These are phyloP conservation scores for Sycophaga agraensis DNA, from an alignment of 1,140 invertebrate genomes.

Conservation along the genomic window DNA sequence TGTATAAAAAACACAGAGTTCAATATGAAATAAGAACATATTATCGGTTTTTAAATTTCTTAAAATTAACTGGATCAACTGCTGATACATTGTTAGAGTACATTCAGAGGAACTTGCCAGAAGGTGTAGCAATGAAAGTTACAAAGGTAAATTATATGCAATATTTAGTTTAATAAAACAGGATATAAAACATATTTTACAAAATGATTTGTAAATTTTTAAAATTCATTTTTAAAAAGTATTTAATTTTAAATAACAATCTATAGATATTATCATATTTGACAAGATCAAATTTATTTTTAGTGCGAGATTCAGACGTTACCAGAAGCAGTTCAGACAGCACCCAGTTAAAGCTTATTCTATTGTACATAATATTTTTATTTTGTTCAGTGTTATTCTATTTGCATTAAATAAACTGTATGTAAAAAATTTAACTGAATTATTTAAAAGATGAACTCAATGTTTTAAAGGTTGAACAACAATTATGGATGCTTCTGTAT, in stretches of 20 bases:
- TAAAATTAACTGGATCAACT: constrained; percentile 89
- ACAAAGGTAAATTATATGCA: constrained; percentile 67
- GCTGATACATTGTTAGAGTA: constrained; percentile 96
- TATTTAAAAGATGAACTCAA: constrained; percentile 24
- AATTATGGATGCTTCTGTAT: constrained; percentile 34
- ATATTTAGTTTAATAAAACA: constrained; percentile 20
- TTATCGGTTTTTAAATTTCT: constrained; percentile 81
- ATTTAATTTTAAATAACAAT: constrained; percentile 3
- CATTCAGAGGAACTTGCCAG: constrained; percentile 93
- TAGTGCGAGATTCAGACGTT: constrained; percentile 59
- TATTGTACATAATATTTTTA: background rate
- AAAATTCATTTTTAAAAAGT: constrained; percentile 10
- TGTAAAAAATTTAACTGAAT: constrained; percentile 27
- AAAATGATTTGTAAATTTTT: constrained; percentile 10
- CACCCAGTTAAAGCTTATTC: constrained; percentile 15
- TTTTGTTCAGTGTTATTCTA: background rate
- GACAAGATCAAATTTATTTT: too few relatives aligned
- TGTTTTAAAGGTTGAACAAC: constrained; percentile 35
- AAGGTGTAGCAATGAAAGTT: constrained; percentile 94
- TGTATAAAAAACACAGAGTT: constrained; percentile 92
- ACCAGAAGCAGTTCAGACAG: constrained; percentile 34
- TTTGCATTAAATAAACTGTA: constrained; percentile 29
- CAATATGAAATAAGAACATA: constrained; percentile 97
- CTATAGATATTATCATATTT: constrained; percentile 26
- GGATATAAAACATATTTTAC: constrained; percentile 10